phyloP scores from a whole-genome alignment of 1,140 invertebrate genomes.

The Phymorhynchus buccinoides region DNA sequence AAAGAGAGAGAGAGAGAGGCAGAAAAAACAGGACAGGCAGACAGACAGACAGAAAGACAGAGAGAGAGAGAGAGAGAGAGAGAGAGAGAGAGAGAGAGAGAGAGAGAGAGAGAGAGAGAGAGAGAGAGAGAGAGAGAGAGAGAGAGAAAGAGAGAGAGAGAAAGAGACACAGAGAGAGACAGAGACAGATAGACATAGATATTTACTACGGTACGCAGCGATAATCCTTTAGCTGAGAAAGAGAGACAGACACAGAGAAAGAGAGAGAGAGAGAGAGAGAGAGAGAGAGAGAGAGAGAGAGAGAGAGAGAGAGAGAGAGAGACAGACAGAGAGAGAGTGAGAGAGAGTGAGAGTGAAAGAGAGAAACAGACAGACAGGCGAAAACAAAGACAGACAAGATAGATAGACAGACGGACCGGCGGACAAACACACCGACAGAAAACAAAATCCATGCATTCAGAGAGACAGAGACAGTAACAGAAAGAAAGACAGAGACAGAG shows the following conservation, averaged over 20 bases:
- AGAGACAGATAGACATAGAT: no score
- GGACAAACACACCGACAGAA: neutral
- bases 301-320: constrained; percentile 1
- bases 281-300: neutral
- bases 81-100: neutral
- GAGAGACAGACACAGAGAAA: no score
- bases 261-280: no score
- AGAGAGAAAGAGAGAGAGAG: neutral
- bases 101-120: neutral
- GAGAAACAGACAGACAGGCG: no score
- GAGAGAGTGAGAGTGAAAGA: neutral
- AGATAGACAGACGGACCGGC: neutral
- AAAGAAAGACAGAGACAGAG: no score
- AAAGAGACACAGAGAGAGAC: neutral
- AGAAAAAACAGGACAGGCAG: neutral
- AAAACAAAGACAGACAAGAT: no score
- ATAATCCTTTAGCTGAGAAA: no score
- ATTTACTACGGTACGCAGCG: no score
- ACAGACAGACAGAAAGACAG: neutral
- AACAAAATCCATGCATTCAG: no score
- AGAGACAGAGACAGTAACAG: no score
- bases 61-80: neutral
- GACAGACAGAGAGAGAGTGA: neutral
- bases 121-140: neutral
- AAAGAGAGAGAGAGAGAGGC: neutral